phyloP scores from a whole-genome alignment of 2,797 vertebrate species.

The Sciurus carolinensis region DNA sequence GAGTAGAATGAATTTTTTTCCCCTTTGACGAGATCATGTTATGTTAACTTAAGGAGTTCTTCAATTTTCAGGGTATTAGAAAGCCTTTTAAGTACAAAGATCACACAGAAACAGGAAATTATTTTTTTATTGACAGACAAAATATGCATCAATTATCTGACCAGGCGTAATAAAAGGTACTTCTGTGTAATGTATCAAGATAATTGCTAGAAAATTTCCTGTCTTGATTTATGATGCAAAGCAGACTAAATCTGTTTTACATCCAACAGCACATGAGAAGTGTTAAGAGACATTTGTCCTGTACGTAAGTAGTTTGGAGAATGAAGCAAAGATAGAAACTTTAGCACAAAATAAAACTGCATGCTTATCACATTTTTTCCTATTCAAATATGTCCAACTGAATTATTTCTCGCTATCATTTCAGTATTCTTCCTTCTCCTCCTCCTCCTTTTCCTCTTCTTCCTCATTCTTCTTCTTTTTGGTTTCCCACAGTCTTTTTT shows the following conservation, averaged over 20 bases:
- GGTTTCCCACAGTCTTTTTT: no score
- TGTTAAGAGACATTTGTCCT: background rate
- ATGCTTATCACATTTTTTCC: background rate
- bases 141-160: background rate
- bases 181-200: background rate
- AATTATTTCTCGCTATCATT: background rate
- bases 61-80: background rate
- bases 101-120: background rate
- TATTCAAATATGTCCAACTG: background rate
- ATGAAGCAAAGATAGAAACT: background rate
- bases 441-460: no score
- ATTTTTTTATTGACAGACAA: background rate
- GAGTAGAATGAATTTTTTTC: background rate
- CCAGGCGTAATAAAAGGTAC: background rate
- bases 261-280: background rate
- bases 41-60: background rate
- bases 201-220: background rate
- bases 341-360: background rate
- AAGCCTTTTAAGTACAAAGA: background rate
- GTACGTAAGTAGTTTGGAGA: background rate
- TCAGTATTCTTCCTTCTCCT: no score
- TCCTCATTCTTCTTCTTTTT: no score
- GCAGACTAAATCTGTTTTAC: background rate
- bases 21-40: background rate
- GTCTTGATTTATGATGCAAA: background rate